Evolutionary conservation across 2,888 invertebrate species (phyloP), one percentile per base, ranked within the genome.

Genomic region (Aelia acuminata): DNA sequence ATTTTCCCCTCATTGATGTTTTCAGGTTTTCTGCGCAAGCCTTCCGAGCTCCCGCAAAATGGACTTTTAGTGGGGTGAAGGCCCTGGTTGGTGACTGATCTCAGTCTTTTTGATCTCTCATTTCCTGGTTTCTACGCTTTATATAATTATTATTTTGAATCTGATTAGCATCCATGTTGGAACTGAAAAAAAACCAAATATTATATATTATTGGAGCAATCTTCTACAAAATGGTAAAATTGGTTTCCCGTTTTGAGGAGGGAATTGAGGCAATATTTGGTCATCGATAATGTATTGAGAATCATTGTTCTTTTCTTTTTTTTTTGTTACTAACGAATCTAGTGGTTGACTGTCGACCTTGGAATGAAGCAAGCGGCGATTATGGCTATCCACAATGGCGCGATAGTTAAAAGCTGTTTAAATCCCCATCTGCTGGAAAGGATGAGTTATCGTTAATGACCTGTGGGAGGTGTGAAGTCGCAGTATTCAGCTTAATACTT

Each of bases 381-480:
- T 80, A 80, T 43, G 1, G 22, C 11, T n/a, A 22, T 80, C 43
- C 18, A 70, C 63, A 70, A 70, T 80, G 43, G 80, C 80, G 22
- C 35, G 80, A 80, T 80, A 80, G 80, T 80, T 80, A 80, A 80
- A 80, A 80, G 80, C 43, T 80, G 80, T 80, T 80, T 80, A 80
- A 80, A 80, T 80, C 80, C 80, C 80, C 80, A 80, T 80, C 43
- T 80, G 80, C 80, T 80, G 15, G 80, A n/a, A 47, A 43, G 13
- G 80, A n/a, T 80, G 80, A 80, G 43, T 80, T 80, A 47, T 80
- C 80, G 22, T 43, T 80, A 80, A 43, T 80, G 80, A 80, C 43
- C 80, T 4, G n/a, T 39, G 80, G n/a, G 43, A 80, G 80, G 80
- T 43, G 80, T 43, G 43, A 80, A 47, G 63, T 70, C 31, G 31